A percentile compares a stretch with the other conserved stretches of the same genome.
Evolutionary conservation across 1,140 invertebrate genomes (phyloP).

Genomic region (Bombus vancouverensis): DNA sequence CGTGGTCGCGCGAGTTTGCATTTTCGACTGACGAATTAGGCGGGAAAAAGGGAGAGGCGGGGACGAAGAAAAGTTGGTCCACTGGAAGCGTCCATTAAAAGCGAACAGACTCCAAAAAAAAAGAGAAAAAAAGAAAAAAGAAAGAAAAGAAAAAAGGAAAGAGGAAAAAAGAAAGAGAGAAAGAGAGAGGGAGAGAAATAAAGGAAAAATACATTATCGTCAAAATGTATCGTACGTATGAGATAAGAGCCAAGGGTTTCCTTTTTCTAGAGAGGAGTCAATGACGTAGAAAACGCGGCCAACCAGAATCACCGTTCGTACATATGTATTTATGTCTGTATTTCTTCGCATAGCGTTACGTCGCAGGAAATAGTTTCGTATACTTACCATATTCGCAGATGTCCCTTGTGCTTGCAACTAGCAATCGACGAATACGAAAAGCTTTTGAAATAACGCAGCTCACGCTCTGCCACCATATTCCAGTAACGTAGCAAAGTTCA

Average conservation of each 20-base stretch:
- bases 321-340: not conserved
- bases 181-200: not conserved
- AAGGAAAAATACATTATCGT: not conserved
- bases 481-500: slow-evolving; percentile 10
- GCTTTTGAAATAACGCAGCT: not conserved
- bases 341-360: not conserved
- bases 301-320: not conserved
- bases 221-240: not conserved
- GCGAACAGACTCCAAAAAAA: not conserved
- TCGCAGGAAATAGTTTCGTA: slow-evolving; percentile 8
- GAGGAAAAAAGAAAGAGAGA: rapidly evolving
- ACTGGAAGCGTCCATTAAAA: not conserved
- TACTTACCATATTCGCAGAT: not conserved
- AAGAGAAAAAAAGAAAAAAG: too few species aligned
- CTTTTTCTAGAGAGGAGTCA: not conserved
- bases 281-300: slow-evolving; percentile 26
- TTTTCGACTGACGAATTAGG: slow-evolving; percentile 19
- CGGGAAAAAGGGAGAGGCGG: slow-evolving; percentile 26
- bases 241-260: slow-evolving; percentile 32
- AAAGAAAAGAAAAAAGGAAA: rapidly evolving
- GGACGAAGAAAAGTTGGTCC: too few species aligned
- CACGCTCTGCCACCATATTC: slow-evolving; percentile 14
- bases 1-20: not conserved
- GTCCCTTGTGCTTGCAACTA: slow-evolving; percentile 22
- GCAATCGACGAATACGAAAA: slow-evolving; percentile 45